Percentiles rank a stretch among this genome's conserved stretches.
Conservation (phyloP, 2,888 invertebrate genomes). For the Petrolisthes manimaculis region DNA sequence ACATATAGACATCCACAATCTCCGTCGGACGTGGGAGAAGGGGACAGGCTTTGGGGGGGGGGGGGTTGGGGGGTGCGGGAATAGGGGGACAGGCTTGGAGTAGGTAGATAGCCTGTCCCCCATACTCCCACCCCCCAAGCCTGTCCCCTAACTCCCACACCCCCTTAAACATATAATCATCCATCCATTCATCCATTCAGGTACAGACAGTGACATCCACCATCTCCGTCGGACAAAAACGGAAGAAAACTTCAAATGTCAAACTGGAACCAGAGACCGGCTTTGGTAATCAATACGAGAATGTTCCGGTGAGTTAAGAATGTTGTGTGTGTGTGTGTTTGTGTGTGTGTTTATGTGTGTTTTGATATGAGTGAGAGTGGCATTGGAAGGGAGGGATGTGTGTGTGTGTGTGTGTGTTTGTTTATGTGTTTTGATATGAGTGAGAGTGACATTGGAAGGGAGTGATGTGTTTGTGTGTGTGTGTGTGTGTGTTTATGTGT, state of each 20-base stretch:
- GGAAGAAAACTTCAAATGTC: slow-evolving; percentile 27
- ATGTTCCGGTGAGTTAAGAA: not conserved
- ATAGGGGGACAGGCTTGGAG: too few species aligned
- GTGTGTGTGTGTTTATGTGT: too few species aligned
- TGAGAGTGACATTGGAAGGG: too few species aligned
- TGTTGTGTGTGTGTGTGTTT: not conserved
- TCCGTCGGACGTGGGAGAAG: too few species aligned
- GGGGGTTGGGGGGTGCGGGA: too few species aligned
- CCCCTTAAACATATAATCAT: not conserved
- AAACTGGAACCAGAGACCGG: slow-evolving; percentile 43
- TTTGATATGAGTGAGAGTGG: not conserved
- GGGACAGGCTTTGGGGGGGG: too few species aligned
- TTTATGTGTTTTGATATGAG: not conserved
- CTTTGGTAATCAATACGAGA: not conserved
- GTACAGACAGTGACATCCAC: not conserved
- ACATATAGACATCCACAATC: too few species aligned
- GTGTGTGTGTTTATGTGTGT: not conserved
- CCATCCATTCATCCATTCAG: not conserved
- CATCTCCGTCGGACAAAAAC: slow-evolving; percentile 4
- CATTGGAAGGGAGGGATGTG: not conserved
- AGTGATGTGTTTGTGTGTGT: too few species aligned
- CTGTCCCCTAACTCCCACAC: too few species aligned
- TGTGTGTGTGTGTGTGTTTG: too few species aligned
- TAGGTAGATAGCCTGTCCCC: too few species aligned
- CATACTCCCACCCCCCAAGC: too few species aligned